Evolutionary conservation across 2,888 invertebrate genomes (phyloP).

Genomic region (Ormyrus thymus): DNA sequence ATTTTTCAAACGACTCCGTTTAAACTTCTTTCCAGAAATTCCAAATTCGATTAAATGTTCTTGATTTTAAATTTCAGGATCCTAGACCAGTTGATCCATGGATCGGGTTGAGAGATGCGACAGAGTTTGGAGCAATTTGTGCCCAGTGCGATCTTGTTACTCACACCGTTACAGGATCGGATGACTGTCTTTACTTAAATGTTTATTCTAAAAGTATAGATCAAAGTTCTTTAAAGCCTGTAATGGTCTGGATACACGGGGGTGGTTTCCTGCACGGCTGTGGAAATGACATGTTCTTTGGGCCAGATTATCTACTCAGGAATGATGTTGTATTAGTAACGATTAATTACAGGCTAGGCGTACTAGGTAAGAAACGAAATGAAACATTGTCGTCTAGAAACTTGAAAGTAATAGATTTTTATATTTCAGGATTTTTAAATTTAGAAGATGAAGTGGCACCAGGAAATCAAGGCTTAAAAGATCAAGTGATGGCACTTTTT

Average conservation of each 20-base stretch:
- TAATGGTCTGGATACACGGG: constrained; percentile 68
- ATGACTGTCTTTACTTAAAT: constrained; percentile 55
- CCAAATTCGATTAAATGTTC: neutral
- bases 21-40: neutral
- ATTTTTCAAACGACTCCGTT: neutral
- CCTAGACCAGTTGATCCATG: constrained; percentile 47
- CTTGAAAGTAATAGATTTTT: neutral
- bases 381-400: neutral
- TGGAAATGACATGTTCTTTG: constrained; percentile 60
- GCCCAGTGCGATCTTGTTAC: constrained; percentile 42
- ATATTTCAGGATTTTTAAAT: constrained; percentile 64
- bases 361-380: constrained; percentile 60
- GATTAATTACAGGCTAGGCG: constrained; percentile 66
- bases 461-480: constrained; percentile 56
- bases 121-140: constrained; percentile 46
- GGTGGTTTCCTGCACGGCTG: constrained; percentile 62
- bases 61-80: constrained; percentile 33
- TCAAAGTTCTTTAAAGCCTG: constrained; percentile 52
- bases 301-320: constrained; percentile 64
- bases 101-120: constrained; percentile 44
- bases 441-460: constrained; percentile 62
- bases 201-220: constrained; percentile 42
- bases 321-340: constrained; percentile 65
- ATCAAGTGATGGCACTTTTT: constrained; percentile 50
- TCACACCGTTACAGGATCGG: constrained; percentile 29